phyloP scores from a whole-genome alignment of 2,113 vertebrate species.

The Psittacara wagleri region DNA sequence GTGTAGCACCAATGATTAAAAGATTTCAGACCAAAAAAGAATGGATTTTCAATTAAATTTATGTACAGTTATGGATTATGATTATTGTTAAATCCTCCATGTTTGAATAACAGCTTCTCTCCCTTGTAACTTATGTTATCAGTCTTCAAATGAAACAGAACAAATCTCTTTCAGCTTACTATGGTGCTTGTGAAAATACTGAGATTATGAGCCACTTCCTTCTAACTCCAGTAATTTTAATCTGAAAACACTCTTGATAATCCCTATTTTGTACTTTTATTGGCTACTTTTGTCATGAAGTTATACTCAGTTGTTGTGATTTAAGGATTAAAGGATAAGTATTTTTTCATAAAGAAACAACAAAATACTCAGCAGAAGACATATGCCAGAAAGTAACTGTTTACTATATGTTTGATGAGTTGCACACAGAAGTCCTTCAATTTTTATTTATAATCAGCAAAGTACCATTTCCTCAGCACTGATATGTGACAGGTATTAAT shows the following conservation, averaged over 20 bases:
- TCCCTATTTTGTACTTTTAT: slow-evolving; percentile 23
- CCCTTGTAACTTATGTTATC: neutral
- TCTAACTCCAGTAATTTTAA: slow-evolving; percentile 9
- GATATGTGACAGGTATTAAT: neutral
- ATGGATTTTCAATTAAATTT: slow-evolving; percentile 41
- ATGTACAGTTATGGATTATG: slow-evolving; percentile 7
- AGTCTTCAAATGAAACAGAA: neutral
- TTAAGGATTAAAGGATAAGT: slow-evolving; percentile 41
- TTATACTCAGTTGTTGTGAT: slow-evolving; percentile 4
- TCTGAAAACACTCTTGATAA: slow-evolving; percentile 27
- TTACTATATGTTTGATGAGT: slow-evolving; percentile 1
- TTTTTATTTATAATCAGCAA: slow-evolving; percentile 3
- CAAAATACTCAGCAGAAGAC: slow-evolving; percentile 24
- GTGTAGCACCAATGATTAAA: neutral
- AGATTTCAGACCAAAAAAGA: neutral
- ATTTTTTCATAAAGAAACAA: neutral
- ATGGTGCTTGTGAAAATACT: neutral
- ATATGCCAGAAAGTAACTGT: neutral
- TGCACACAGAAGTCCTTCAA: neutral
- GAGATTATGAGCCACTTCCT: neutral
- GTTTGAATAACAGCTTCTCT: slow-evolving; percentile 21
- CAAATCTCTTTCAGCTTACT: slow-evolving; percentile 9
- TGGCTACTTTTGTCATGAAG: neutral
- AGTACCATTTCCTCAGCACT: neutral
- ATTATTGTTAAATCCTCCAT: neutral